Conservation (phyloP, 2,113 vertebrate genomes). For the Actenoides lindsayi region DNA sequence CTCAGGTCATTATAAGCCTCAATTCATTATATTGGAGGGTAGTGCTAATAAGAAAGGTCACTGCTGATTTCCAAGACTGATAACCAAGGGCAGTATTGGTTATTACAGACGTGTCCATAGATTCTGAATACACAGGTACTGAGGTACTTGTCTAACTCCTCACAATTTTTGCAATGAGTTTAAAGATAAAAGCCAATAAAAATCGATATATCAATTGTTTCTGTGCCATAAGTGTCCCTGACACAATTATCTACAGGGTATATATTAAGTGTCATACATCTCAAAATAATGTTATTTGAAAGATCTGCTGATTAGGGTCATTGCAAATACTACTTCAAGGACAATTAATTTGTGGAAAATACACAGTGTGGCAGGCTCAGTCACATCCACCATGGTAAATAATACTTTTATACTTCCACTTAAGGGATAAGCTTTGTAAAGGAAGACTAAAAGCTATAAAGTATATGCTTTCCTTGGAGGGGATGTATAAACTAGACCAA, state of each 20-base stretch:
- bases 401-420: background rate
- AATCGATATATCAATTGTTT: background rate
- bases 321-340: background rate
- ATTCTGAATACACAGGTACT: background rate
- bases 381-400: background rate
- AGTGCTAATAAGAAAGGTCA: background rate
- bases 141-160: background rate
- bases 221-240: background rate
- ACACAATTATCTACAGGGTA: background rate
- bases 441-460: background rate
- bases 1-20: background rate
- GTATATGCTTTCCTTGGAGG: background rate
- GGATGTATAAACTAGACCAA: background rate
- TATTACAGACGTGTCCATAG: background rate
- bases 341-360: background rate
- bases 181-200: background rate
- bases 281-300: background rate
- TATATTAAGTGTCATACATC: background rate
- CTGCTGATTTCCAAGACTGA: background rate
- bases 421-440: background rate
- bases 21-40: background rate
- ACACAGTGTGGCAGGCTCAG: background rate
- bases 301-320: background rate
- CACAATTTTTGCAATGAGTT: background rate
- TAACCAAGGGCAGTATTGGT: background rate